These are phyloP conservation scores for Carduelis carduelis DNA, from an alignment of 2,797 vertebrate species.

Conservation along the genomic window DNA sequence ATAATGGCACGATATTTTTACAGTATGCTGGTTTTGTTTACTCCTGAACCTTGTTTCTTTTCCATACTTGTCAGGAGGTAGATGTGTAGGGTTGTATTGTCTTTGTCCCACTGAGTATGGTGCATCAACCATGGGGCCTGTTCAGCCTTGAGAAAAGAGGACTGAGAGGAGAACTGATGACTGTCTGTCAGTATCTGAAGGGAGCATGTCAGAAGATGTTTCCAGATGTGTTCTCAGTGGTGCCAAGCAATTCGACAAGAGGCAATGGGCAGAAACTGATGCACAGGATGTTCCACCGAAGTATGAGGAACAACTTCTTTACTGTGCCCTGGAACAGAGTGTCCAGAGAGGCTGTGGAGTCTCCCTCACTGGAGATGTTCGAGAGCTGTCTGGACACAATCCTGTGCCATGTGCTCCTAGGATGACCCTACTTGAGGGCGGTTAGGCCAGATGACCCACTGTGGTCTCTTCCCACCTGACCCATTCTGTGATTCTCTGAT, in stretches of 20 bases:
- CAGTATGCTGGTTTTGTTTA: not conserved
- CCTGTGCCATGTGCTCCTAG: not conserved
- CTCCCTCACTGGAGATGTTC: not conserved
- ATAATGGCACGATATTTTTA: not conserved
- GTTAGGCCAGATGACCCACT: not conserved
- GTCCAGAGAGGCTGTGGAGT: not conserved
- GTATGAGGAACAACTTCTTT: not conserved
- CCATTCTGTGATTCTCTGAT: not conserved
- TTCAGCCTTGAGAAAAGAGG: not conserved
- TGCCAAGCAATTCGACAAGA: not conserved
- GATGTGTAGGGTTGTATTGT: not conserved
- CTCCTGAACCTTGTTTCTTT: not conserved
- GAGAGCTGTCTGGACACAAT: not conserved
- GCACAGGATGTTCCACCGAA: not conserved
- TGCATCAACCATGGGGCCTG: not conserved
- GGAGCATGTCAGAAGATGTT: rapidly evolving
- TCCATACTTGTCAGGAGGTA: not conserved
- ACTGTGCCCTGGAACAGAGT: not conserved
- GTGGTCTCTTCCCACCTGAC: not conserved
- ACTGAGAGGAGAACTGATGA: not conserved
- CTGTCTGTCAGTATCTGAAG: not conserved
- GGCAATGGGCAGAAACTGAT: not conserved
- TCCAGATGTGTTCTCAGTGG: rapidly evolving
- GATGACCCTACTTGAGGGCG: not conserved
- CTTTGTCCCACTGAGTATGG: not conserved